phyloP scores from a whole-genome alignment of 2,113 vertebrate genomes.

The Odocoileus virginianus region DNA sequence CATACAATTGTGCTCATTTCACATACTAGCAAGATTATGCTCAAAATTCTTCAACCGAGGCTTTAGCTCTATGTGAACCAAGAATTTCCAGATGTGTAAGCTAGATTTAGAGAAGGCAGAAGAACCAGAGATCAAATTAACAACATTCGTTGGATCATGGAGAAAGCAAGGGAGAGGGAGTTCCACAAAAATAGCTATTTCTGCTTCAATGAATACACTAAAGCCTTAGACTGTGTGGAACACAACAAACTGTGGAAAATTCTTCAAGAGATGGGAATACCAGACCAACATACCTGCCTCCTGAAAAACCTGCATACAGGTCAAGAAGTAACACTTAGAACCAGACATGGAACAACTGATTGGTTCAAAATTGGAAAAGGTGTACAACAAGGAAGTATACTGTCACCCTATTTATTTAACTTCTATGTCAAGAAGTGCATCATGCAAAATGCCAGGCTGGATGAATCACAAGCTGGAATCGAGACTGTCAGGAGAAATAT shows the following conservation, averaged over 20 bases:
- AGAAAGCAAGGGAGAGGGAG: not conserved
- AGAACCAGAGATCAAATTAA: not conserved
- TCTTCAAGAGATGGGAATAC: not conserved
- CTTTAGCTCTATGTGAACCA: not conserved
- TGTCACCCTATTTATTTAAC: not conserved
- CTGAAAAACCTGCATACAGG: not conserved
- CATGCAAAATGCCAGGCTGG: not conserved
- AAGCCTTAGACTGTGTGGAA: not conserved
- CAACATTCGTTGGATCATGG: not conserved
- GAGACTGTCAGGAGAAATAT: not conserved
- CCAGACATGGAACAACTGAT: accelerated
- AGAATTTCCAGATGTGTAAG: not conserved
- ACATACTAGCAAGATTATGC: not conserved
- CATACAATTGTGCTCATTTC: not conserved
- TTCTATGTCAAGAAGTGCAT: not conserved
- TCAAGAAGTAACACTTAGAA: not conserved
- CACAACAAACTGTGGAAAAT: not conserved
- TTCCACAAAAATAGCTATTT: not conserved
- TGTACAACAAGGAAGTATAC: not conserved
- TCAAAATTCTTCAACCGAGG: not conserved
- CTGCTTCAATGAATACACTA: not conserved
- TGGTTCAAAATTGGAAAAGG: not conserved
- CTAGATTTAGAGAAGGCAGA: not conserved
- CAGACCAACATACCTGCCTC: not conserved
- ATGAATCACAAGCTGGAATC: not conserved